These are phyloP conservation scores for Sardina pilchardus DNA, from an alignment of 2,113 vertebrate species.

Conservation along the genomic window DNA sequence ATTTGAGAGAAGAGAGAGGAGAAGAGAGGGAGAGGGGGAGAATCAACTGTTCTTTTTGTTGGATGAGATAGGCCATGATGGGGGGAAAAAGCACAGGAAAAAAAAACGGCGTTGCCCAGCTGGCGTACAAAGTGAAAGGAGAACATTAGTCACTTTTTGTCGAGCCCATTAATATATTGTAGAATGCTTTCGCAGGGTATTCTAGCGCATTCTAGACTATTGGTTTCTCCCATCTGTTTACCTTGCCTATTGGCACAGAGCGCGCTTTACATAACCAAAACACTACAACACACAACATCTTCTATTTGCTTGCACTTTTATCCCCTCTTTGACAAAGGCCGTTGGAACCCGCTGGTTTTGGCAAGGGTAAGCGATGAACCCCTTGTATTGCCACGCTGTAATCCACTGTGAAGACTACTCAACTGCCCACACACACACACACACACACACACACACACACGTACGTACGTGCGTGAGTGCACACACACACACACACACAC, in stretches of 20 bases:
- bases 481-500: neutral
- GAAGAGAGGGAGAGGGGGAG: neutral
- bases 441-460: neutral
- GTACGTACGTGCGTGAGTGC: too few relatives aligned
- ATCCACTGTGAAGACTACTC: neutral
- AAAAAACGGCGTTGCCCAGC: neutral
- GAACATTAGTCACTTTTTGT: constrained; percentile 27
- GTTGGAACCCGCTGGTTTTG: neutral
- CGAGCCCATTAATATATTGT: neutral
- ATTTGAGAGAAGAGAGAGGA: neutral
- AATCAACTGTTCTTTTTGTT: neutral
- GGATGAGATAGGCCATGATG: neutral
- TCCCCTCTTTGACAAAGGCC: neutral
- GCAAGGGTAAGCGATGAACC: neutral
- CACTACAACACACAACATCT: neutral
- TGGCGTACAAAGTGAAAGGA: constrained; percentile 6
- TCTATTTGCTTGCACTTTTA: neutral
- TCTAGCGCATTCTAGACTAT: neutral
- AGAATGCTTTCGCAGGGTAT: neutral
- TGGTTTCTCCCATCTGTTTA: neutral
- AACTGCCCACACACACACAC: neutral
- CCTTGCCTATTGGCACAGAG: neutral
- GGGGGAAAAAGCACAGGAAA: neutral
- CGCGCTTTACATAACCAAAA: neutral
- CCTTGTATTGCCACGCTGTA: neutral